Evolutionary conservation across 35 echinoderm and acorn worm genomes (phyloP), one percentile per base, ranked within the genome.

Genomic region (Diadema setosum): DNA sequence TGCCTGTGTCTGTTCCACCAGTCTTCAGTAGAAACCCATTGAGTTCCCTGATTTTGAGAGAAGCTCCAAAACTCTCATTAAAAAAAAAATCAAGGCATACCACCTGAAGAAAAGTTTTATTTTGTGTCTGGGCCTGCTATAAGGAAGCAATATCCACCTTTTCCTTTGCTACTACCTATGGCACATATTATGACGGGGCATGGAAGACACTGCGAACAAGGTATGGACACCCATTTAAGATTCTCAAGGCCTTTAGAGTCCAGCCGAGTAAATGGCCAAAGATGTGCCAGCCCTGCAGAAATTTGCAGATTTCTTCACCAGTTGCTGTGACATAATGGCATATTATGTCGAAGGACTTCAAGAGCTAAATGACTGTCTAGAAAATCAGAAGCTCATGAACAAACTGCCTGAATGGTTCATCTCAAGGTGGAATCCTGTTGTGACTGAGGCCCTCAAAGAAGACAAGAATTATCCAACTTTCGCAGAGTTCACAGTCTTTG

Each of bases 401-500:
- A 91, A 91, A 41, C 82, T 85, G 31, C 89, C 89, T 40, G 46
- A 50, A 12, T 91, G 89, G 89, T 20, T 91, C 8, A 3, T 24
- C 4, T 45, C 61, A n/a, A 65, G 89, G 44, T 85, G 89, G 89
- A 84, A 63, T 23, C 16, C 63, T 9, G 1, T 23, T 7, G 81
- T 70, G 1, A 65, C 50, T 8, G 67, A 31, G 2, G 33, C 65
- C 55, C 50, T 70, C 31, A 33, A 75, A 50, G 40, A 45, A 20
- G 65, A 23, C 2, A 80, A 63, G 36, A 67, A 15, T 18, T 90
- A 90, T 65, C 87, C 76, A 18, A 2, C 15, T 0, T 45, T 90
- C 1, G 26, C 44, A 17, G 80, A 83, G 5, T 67, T 90, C 29
- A 15, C 58, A 6, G 11, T 16, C 1, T 90, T 90, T 29, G 1